Percentiles rank a stretch among this genome's conserved stretches.
These are phyloP conservation scores for Neelides sp. DNA, from an alignment of 1,140 invertebrate species.

Conservation along the genomic window DNA sequence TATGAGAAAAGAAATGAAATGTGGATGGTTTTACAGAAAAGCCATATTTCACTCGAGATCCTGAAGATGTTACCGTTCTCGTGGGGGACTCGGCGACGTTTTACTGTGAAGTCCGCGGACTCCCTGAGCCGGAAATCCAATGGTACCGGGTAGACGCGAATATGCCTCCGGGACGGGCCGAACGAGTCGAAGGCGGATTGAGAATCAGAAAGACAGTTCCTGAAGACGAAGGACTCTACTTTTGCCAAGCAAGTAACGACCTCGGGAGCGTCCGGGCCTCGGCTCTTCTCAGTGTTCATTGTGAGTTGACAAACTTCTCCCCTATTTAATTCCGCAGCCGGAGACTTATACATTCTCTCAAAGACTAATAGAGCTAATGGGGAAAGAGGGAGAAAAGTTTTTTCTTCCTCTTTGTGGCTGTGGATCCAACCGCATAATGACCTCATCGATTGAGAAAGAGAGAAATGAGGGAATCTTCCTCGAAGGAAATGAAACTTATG, in stretches of 20 bases:
- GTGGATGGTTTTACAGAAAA: slow-evolving; percentile 53
- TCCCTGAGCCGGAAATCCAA: slow-evolving; percentile 61
- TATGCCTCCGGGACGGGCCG: slow-evolving; percentile 59
- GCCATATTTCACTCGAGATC: slow-evolving; percentile 72
- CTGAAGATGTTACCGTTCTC: slow-evolving; percentile 67
- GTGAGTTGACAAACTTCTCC: slow-evolving; percentile 42
- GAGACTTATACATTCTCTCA: not conserved
- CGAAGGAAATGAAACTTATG: slow-evolving; percentile 3
- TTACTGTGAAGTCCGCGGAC: slow-evolving; percentile 75
- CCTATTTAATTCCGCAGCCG: not conserved
- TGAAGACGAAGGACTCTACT: slow-evolving; percentile 65
- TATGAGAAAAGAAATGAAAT: slow-evolving; percentile 6
- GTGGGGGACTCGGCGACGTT: slow-evolving; percentile 69
- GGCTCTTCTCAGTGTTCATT: slow-evolving; percentile 59
- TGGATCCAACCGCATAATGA: slow-evolving; percentile 22
- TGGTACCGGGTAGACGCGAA: slow-evolving; percentile 81
- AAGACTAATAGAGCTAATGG: slow-evolving; percentile 22
- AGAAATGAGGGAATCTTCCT: slow-evolving; percentile 6
- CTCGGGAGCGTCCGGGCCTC: slow-evolving; percentile 60
- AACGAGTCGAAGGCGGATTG: slow-evolving; percentile 60
- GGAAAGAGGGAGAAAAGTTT: slow-evolving; percentile 4
- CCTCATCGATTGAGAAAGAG: slow-evolving; percentile 20
- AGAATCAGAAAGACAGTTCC: slow-evolving; percentile 58
- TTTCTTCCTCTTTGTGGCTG: not conserved
- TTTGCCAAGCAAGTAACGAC: slow-evolving; percentile 64